Evolutionary conservation across 2,113 vertebrate genomes (phyloP), one percentile per base, ranked within the genome.

Genomic region (Gracilinanus agilis): DNA sequence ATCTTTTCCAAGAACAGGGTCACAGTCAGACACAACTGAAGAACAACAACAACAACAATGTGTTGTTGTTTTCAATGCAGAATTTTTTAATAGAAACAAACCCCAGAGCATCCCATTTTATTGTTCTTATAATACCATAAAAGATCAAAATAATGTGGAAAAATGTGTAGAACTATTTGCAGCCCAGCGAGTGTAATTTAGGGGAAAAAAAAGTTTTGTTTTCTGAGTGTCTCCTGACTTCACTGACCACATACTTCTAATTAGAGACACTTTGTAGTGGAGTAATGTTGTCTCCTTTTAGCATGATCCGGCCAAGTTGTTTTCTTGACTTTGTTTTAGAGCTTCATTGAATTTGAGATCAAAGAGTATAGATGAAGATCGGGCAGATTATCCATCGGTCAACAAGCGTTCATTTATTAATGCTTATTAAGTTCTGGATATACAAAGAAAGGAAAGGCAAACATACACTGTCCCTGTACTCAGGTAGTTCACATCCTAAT

Each of bases 231-330:
- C 49, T 91, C 89, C 90, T 94, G 61, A 55, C 89, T 94, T 93
- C 90, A 92, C 0, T 29, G 4, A 54, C 88, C 55, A 91, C 1
- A 83, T 40, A 23, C n/a, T 25, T 96, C 98, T 99, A 99, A 97
- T 54, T 99, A 96, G 99, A 98, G 91, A 99, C 99, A 75, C 99
- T 99, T 96, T 99, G 99, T 53, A 99, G 99, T 92, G 99, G 98
- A 90, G 99, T 99, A 95, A 99, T 99, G 97, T 99, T 99, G 98
- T 99, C 99, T 97, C 99, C 99, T 98, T 99, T 99, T 88, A 99
- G 98, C 99, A 99, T 99, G 98, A 99, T 98, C 97, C 99, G 99
- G 95, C 99, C 99, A n/a, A n/a, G n/a, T n/a, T n/a, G n/a, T n/a
- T n/a, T n/a, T n/a, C n/a, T n/a, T n/a, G n/a, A n/a, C n/a, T n/a